Conservation (phyloP, 2,113 vertebrate genomes). For the Laticauda colubrina region DNA sequence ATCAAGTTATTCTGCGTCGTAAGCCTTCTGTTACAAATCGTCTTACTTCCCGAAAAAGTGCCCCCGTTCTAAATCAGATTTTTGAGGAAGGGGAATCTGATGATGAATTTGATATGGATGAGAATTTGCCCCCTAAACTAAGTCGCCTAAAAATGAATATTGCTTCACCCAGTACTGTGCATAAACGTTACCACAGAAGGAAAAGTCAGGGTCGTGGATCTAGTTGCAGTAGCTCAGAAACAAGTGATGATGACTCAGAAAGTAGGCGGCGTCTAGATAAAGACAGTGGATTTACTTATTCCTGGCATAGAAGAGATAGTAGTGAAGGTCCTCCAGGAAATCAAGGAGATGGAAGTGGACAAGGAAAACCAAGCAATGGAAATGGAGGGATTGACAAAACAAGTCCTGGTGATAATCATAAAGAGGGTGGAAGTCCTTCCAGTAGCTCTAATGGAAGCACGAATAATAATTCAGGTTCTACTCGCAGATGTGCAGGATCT, state of each 20-base stretch:
- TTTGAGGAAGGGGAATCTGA: constrained; percentile 96
- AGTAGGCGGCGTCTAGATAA: constrained; percentile 90
- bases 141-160: constrained; percentile 96
- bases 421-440: constrained; percentile 79
- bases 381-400: constrained; percentile 75
- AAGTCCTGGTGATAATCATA: constrained; percentile 72
- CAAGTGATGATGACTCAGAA: constrained; percentile 94
- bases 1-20: constrained; percentile 88
- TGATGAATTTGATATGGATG: constrained; percentile 92
- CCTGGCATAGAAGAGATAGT: constrained; percentile 90
- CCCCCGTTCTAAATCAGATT: constrained; percentile 95
- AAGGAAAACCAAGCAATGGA: constrained; percentile 77
- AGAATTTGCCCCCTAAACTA: constrained; percentile 92
- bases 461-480: constrained; percentile 74
- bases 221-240: constrained; percentile 95
- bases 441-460: constrained; percentile 72
- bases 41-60: constrained; percentile 91
- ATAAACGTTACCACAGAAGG: constrained; percentile 89
- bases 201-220: constrained; percentile 95
- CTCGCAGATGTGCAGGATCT: constrained; percentile 72
- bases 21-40: constrained; percentile 95
- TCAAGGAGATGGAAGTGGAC: constrained; percentile 81
- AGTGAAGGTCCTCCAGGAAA: constrained; percentile 91
- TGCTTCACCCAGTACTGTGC: constrained; percentile 84
- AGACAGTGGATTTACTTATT: constrained; percentile 84